Conservation (phyloP, 1,140 invertebrate genomes). For the Nautilus pompilius region DNA sequence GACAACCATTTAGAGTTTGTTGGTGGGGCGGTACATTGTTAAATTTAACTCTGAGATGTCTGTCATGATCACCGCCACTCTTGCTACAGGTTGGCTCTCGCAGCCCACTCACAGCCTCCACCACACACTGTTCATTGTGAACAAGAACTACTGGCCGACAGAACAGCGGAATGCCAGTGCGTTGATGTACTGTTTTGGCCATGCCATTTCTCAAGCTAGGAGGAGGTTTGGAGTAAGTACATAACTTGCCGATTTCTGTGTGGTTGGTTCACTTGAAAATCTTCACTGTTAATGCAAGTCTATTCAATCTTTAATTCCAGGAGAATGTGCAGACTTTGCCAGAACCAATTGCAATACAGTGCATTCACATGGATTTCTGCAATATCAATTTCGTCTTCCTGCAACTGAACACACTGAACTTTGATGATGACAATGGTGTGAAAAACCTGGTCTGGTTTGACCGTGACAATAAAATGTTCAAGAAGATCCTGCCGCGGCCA, state of each 20-base stretch:
- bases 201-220: slow-evolving; percentile 72
- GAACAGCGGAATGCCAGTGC: slow-evolving; percentile 21
- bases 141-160: slow-evolving; percentile 62
- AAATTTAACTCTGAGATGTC: too few species aligned
- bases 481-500: slow-evolving; percentile 47
- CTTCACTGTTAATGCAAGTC: background rate
- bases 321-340: slow-evolving; percentile 65
- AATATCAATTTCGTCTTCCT: slow-evolving; percentile 76
- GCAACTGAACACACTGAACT: slow-evolving; percentile 79
- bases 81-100: slow-evolving; percentile 29
- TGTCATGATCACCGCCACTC: background rate
- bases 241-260: too few species aligned
- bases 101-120: slow-evolving; percentile 53
- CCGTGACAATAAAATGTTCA: slow-evolving; percentile 66
- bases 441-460: slow-evolving; percentile 80
- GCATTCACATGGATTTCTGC: slow-evolving; percentile 72
- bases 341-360: slow-evolving; percentile 76
- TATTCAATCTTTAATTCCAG: slow-evolving; percentile 52
- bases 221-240: slow-evolving; percentile 67
- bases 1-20: background rate
- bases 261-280: background rate
- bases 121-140: slow-evolving; percentile 72
- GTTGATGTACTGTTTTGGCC: slow-evolving; percentile 55
- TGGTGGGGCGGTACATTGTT: too few species aligned
- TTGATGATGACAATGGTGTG: slow-evolving; percentile 60